These are phyloP conservation scores for Dolichallabes microphthalmus DNA, from an alignment of 2,113 vertebrate genomes.

Conservation along the genomic window DNA sequence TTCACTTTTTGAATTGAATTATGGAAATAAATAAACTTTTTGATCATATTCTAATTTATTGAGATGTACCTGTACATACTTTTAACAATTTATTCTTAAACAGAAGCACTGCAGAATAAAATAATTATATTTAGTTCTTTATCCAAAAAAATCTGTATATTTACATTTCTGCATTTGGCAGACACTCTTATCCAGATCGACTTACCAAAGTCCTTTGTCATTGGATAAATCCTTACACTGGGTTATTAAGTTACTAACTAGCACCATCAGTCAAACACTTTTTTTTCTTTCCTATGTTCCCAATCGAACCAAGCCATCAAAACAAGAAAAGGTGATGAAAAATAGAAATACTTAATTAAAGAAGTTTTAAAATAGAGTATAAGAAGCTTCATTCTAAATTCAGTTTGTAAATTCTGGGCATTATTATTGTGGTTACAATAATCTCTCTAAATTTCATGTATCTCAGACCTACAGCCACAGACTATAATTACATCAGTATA, in stretches of 20 bases:
- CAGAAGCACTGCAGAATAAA: not conserved
- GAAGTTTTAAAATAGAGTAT: not conserved
- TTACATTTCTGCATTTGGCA: too few species aligned
- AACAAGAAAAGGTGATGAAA: not conserved
- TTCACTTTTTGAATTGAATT: too few species aligned
- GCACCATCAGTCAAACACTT: too few species aligned
- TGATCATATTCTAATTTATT: too few species aligned
- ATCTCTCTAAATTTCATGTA: not conserved
- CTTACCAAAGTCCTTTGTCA: too few species aligned
- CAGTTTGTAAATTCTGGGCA: not conserved
- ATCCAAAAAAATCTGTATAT: too few species aligned
- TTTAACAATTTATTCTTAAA: not conserved
- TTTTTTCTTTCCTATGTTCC: not conserved
- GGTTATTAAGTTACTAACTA: too few species aligned
- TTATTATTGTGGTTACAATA: not conserved
- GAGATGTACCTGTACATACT: not conserved
- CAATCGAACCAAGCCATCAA: not conserved
- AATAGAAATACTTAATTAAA: not conserved
- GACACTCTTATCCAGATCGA: too few species aligned
- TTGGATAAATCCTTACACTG: too few species aligned
- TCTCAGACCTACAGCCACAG: not conserved
- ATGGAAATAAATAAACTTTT: too few species aligned
- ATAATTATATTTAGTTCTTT: not conserved
- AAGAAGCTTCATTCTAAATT: not conserved
- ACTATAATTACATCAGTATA: not conserved